Base-by-base conservation (phyloP, 2,888 invertebrate genomes). In the Lumbricus terrestris region DNA sequence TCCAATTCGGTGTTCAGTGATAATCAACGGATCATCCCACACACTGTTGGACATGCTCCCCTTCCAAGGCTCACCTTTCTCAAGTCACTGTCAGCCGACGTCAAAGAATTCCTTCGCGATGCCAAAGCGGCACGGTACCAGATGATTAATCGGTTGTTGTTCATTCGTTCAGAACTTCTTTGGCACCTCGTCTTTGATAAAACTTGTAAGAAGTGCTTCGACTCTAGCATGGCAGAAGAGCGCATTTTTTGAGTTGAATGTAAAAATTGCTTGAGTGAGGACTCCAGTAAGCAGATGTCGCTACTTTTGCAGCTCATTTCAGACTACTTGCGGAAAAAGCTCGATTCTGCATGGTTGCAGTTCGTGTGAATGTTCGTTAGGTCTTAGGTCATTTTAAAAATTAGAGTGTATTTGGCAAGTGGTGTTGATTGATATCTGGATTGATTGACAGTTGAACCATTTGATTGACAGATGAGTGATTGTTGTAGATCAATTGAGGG, bases 401-500 rank as follows among this genome's bases (percentile, higher is more conserved):
- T 5, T 5, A 38, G 5, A 16, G 40, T 16, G 15, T 40, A 40
- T 40, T 40, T 40, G 40, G 16, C 15, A 13, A 13, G 15, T 40
- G 40, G 35, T 16, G 15, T 37, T 37, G 38, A 37, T 34, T n/a
- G 88, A 88, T n/a, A n/a, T n/a, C n/a, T n/a, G n/a, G n/a, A n/a
- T n/a, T n/a, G n/a, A n/a, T n/a, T n/a, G n/a, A n/a, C n/a, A n/a
- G 35, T 34, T 35, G 35, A 15, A 18, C 29, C 18, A 20, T 89
- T 34, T 54, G 34, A 42, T 23, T 47, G 34, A 3, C 23, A 33
- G 88, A 15, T 35, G 40, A 85, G 37, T 34, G 40, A 88, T 42
- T 35, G 35, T 38, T 89, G 82, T 91, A 92, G 97, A 97, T 93
- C 96, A 98, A 85, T 95, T 98, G 35, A 96, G 98, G 15, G 98